phyloP scores from a whole-genome alignment of 2,797 vertebrate genomes.

The Delichon dasypus region DNA sequence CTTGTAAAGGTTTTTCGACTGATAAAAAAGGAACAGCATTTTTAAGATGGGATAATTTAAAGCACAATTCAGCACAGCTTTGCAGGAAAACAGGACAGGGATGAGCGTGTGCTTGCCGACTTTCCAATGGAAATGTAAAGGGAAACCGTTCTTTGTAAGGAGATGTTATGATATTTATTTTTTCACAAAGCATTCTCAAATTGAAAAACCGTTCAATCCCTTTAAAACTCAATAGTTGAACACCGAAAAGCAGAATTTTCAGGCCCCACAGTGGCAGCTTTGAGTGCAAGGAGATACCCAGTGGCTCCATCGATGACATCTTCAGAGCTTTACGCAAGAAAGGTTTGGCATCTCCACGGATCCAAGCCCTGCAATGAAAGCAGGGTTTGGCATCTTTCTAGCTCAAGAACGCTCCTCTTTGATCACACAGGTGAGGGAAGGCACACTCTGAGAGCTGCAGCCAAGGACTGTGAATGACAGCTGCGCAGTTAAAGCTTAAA shows the following conservation, averaged over 20 bases:
- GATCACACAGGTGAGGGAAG: neutral
- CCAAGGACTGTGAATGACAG: neutral
- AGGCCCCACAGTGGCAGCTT: neutral
- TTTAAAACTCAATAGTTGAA: neutral
- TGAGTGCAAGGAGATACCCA: neutral
- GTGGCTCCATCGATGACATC: neutral
- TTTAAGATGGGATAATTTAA: neutral
- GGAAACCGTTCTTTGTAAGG: neutral
- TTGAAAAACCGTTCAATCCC: neutral
- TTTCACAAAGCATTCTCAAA: neutral
- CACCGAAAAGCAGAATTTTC: neutral
- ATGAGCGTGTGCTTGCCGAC: neutral
- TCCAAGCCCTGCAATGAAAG: neutral
- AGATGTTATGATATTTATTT: neutral
- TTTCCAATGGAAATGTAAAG: neutral
- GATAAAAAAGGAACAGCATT: neutral
- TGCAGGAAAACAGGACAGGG: neutral
- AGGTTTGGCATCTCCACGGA: neutral
- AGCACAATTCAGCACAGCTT: neutral
- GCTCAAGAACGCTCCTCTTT: neutral
- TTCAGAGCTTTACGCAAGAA: neutral
- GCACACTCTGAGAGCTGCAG: neutral
- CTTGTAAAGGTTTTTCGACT: neutral
- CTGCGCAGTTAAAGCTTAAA: neutral
- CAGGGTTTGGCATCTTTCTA: neutral